Evolutionary conservation across 2,797 vertebrate genomes (phyloP).

Genomic region (Halcyon leucocephala): DNA sequence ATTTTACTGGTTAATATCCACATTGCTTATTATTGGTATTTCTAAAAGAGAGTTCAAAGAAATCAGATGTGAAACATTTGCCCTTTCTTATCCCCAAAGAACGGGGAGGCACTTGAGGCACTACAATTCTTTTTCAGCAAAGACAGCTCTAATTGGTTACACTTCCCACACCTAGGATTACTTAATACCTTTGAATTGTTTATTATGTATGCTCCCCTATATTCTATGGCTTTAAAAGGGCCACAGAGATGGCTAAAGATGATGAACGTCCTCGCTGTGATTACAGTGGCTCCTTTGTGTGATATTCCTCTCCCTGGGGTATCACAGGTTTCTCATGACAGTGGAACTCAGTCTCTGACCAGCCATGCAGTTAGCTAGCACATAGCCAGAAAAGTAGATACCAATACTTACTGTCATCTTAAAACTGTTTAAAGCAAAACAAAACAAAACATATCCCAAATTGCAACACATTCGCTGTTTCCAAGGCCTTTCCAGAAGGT

Average conservation of each 20-base stretch:
- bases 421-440: neutral
- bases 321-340: accelerated
- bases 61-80: neutral
- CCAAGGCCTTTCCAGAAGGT: neutral
- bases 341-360: neutral
- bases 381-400: neutral
- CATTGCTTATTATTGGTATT: neutral
- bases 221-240: neutral
- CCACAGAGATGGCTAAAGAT: neutral
- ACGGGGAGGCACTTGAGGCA: neutral
- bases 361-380: neutral
- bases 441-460: too few species aligned
- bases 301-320: neutral
- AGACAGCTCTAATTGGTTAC: neutral
- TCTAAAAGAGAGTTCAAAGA: neutral
- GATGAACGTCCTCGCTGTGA: accelerated
- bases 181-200: neutral
- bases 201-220: accelerated
- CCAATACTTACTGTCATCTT: too few species aligned
- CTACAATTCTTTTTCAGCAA: neutral
- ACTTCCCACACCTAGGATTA: neutral
- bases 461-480: neutral
- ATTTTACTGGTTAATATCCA: neutral
- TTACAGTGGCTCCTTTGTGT: accelerated
- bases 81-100: neutral